Evolutionary conservation across 2,888 invertebrate genomes (phyloP).

Genomic region (Yponomeuta sedellus): DNA sequence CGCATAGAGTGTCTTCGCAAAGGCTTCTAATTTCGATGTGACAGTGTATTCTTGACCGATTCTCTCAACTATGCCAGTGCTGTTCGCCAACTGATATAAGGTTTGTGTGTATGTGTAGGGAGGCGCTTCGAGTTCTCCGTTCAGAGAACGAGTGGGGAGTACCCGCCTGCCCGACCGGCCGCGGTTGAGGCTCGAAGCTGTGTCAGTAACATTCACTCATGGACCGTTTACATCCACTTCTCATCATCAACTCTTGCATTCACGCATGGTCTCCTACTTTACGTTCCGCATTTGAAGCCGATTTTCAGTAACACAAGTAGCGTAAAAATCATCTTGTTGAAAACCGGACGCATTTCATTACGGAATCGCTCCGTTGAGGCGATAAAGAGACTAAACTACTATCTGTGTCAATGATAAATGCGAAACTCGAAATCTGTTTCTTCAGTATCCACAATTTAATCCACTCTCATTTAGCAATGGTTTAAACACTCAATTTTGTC

Average conservation of each 20-base stretch:
- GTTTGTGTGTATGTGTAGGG: slow-evolving; percentile 42
- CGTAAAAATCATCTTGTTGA: not conserved
- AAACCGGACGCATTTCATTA: not conserved
- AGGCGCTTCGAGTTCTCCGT: slow-evolving; percentile 85
- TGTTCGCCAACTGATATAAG: not conserved
- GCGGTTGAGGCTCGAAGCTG: slow-evolving; percentile 87
- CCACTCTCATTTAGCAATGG: no score
- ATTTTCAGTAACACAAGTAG: not conserved
- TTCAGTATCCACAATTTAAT: not conserved
- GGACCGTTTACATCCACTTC: slow-evolving; percentile 13
- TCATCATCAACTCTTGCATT: not conserved
- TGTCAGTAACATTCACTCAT: slow-evolving; percentile 56
- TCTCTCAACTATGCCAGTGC: not conserved
- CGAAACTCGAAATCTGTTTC: not conserved
- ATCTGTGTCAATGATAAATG: no score
- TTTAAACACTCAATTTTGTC: no score
- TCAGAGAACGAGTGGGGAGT: slow-evolving; percentile 92
- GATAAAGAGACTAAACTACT: not conserved
- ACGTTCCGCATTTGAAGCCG: not conserved
- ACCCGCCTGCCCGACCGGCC: slow-evolving; percentile 91
- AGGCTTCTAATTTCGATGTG: not conserved
- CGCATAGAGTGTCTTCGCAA: no score
- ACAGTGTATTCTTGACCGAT: not conserved
- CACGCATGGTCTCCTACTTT: not conserved
- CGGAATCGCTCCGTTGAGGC: not conserved